These are phyloP conservation scores for Periplaneta americana DNA, from an alignment of 1,140 invertebrate genomes.

Conservation along the genomic window DNA sequence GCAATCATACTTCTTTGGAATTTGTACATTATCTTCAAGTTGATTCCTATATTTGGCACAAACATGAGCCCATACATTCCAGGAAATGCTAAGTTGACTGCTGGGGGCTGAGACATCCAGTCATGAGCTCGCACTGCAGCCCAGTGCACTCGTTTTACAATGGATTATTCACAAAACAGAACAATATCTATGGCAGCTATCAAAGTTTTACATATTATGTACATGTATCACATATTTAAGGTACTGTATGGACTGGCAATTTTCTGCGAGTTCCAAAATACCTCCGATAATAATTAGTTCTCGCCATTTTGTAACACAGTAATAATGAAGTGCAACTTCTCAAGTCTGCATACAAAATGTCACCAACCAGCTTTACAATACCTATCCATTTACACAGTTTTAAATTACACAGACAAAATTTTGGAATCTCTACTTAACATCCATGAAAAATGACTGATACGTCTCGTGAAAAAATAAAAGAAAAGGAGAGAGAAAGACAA, in stretches of 20 bases:
- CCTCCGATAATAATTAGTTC: background rate
- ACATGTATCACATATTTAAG: background rate
- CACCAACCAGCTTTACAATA: constrained; percentile 8
- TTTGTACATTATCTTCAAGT: constrained; percentile 14
- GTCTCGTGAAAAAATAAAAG: background rate
- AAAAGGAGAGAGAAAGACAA: background rate
- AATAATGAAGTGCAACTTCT: background rate
- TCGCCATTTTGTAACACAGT: background rate
- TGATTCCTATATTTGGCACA: constrained; percentile 7
- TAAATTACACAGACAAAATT: constrained; percentile 1
- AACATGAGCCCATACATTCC: background rate
- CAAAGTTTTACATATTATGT: constrained; percentile 3
- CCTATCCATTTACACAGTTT: background rate
- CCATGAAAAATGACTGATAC: background rate
- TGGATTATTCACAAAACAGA: background rate
- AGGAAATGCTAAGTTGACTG: background rate
- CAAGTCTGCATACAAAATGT: background rate
- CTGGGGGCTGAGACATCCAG: background rate
- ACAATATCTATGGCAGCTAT: constrained; percentile 7
- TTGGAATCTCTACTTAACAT: constrained; percentile 7
- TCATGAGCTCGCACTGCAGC: background rate
- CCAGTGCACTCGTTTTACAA: background rate
- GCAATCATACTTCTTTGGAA: constrained; percentile 10
- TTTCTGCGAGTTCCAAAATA: background rate
- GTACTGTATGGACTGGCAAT: background rate